Evolutionary conservation across 2,113 vertebrate species (phyloP), one percentile per base, ranked within the genome.

Genomic region (Aphelocoma coerulescens): DNA sequence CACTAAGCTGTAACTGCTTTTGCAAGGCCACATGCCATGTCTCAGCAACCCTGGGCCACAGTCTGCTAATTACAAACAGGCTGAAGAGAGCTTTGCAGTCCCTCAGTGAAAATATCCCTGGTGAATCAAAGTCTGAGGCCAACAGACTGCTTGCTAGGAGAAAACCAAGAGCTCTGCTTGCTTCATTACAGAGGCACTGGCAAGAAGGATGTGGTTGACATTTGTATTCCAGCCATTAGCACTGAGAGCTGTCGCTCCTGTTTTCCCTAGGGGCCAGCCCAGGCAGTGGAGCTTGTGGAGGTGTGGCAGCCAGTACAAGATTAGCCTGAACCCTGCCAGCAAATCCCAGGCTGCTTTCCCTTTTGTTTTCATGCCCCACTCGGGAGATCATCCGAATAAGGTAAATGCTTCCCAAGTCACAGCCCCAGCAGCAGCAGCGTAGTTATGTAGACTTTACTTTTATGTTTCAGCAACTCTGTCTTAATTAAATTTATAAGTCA

Each of bases 241-340:
- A 46, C 5, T 2, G 7, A 52, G 17, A 85, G 20, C 48, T 41
- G 15, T 4, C 28, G 18, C 18, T 66, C 20, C 11, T 19, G 37
- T 63, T 59, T 59, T 87, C 54, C n/a, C 13, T 7, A 4, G 27
- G n/a, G 26, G 3, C 33, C n/a, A 52, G 49, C 18, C 22, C 44
- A 48, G 9, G 27, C 1, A 0, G 30, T 7, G 43, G 6, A 13
- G 49, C n/a, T 48, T 16, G 7, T 0, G 2, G 39, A 77, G n/a
- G 24, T 9, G 46, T 8, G 35, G 58, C 10, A 73, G 62, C 8
- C 37, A 7, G 26, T 23, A 35, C 24, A 41, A 58, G n/a, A 27
- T 28, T 62, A 61, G 26, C 57, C 82, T 20, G 10, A 68, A 21
- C 8, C 15, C 8, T 6, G 5, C 8, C 35, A 65, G 41, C 0